A percentile compares a stretch with the other conserved stretches of the same genome.
Conservation (phyloP, 2,113 vertebrate genomes). For the Hippolais icterina region DNA sequence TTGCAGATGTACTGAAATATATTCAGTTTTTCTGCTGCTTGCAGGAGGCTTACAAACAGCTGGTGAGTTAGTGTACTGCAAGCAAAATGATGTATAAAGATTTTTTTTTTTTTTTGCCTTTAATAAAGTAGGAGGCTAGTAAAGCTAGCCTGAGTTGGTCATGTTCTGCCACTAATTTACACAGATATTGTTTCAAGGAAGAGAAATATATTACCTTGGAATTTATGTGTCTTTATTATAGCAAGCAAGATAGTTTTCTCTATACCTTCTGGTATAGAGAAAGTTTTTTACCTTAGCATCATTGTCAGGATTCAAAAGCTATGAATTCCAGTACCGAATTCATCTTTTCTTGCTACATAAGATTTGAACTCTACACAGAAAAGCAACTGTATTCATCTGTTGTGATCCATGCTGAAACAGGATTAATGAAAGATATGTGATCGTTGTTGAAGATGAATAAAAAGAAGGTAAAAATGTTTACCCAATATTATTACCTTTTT, state of each 20-base stretch:
- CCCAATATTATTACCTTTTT: not conserved
- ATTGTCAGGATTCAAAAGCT: not conserved
- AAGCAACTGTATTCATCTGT: not conserved
- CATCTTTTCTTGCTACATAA: not conserved
- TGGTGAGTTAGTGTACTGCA: not conserved
- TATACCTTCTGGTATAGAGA: not conserved
- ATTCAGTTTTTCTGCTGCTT: not conserved
- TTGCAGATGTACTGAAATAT: conserved; percentile 28
- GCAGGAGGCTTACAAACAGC: not conserved
- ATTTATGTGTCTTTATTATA: not conserved
- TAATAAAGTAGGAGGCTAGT: not conserved
- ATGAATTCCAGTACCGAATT: not conserved
- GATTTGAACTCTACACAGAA: not conserved
- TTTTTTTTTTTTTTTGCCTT: not conserved
- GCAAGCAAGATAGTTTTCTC: not conserved
- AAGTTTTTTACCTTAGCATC: not conserved
- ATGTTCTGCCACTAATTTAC: not conserved
- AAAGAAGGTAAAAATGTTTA: not conserved
- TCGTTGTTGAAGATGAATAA: not conserved
- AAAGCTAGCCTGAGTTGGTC: not conserved
- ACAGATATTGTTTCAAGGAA: not conserved
- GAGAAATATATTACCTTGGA: not conserved
- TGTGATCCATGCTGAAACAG: not conserved
- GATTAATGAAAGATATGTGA: not conserved
- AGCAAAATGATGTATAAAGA: not conserved